Base-by-base conservation (phyloP, 2,797 vertebrate genomes). In the Fratercula arctica region DNA sequence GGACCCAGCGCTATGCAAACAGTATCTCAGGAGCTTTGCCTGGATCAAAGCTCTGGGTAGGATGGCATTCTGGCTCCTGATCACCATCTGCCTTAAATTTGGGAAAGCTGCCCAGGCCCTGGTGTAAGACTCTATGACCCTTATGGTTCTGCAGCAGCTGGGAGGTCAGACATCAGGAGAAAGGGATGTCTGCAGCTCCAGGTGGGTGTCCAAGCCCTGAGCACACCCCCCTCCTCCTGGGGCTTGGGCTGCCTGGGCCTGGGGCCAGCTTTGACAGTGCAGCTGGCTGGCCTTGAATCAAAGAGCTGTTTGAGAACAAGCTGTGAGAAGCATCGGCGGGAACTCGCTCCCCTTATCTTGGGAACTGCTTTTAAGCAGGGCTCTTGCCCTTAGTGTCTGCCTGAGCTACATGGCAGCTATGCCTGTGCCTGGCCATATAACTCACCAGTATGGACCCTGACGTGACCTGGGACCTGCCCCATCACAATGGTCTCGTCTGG, bases 271-370 rank as follows among this genome's bases (percentile, higher is more conserved):
- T 73, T 85, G 81, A 73, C 91, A 85, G 87, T 39, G 89, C 95
- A 97, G 94, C 96, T 97, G 95, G 57, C 81, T 91, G 91, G 89
- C 87, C 87, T 93, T 85, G 89, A 92, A 93, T 93, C 89, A 94
- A 96, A 94, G 89, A 76, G 74, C 84, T 93, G 91, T 90, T 96
- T 93, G 91, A 95, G 91, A 94, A 90, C 83, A 95, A 81, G 80
- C 92, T 89, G 67, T 80, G 95, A 92, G 81, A 17, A 96, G 85
- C 70, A 35, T 76, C 64, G 16, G 59, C 13, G 0, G 64, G 87
- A 51, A 90, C 68, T 92, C 46, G 3, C 37, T 90, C 59, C 67
- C 67, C 54, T 90, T 90, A 72, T 93, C 88, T 91, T 39, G n/a
- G 67, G 56, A 82, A 61, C 78, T 69, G 81, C 46, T 94, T 85